phyloP scores from a whole-genome alignment of 2,797 vertebrate genomes.

The Poecilia velifera region DNA sequence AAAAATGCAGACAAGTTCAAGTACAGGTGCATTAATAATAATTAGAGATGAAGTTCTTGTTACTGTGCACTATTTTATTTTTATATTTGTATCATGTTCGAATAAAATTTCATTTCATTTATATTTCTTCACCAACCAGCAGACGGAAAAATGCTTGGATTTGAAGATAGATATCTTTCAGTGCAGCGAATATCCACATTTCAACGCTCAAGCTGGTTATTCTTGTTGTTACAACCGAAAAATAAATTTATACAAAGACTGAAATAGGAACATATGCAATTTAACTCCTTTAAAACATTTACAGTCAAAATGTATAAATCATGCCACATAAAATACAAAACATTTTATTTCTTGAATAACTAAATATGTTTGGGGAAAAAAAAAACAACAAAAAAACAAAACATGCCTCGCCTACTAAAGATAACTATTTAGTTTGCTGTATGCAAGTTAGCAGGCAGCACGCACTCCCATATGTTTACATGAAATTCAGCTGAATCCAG shows the following conservation, averaged over 20 bases:
- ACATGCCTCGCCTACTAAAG: not conserved
- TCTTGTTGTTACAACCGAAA: not conserved
- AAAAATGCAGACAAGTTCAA: not conserved
- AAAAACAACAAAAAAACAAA: not conserved
- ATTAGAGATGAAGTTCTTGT: not conserved
- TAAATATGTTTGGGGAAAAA: not conserved
- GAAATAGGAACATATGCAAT: not conserved
- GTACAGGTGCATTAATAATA: not conserved
- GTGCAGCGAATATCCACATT: not conserved
- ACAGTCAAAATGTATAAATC: not conserved
- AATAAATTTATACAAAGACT: not conserved
- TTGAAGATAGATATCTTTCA: not conserved
- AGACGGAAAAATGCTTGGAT: not conserved
- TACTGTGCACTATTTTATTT: too few relatives aligned
- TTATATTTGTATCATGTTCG: too few relatives aligned
- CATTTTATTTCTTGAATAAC: not conserved
- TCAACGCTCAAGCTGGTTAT: not conserved
- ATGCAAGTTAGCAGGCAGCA: not conserved
- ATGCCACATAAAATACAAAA: not conserved
- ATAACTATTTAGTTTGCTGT: not conserved
- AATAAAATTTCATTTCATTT: too few relatives aligned
- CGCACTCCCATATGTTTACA: not conserved
- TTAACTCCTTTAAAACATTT: not conserved
- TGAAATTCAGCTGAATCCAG: not conserved
- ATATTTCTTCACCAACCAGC: not conserved